Evolutionary conservation across 2,888 invertebrate species (phyloP).

Genomic region (Pandemis heparana): DNA sequence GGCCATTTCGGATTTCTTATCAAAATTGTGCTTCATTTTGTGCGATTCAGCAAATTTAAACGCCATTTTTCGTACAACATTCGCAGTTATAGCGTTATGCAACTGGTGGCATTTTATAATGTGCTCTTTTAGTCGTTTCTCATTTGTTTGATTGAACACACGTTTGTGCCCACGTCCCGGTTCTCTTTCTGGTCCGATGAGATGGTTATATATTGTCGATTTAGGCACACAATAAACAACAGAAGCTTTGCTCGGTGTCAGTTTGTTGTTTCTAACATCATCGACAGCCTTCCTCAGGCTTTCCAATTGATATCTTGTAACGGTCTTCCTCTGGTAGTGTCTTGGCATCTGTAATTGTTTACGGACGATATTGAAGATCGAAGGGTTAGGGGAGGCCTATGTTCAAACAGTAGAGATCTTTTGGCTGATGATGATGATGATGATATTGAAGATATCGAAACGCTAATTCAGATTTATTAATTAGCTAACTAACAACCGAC

Average conservation of each 20-base stretch:
- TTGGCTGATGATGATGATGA: too few species aligned
- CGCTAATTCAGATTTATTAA: too few species aligned
- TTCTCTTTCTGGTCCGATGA: not conserved
- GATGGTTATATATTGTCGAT: not conserved
- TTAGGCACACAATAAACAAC: not conserved
- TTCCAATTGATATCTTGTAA: not conserved
- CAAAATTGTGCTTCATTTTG: not conserved
- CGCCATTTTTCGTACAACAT: not conserved
- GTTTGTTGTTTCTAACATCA: not conserved
- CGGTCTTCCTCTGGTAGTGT: not conserved
- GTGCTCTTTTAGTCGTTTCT: slow-evolving; percentile 3
- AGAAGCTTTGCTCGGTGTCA: not conserved
- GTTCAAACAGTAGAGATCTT: too few species aligned
- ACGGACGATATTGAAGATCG: not conserved
- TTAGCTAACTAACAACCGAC: too few species aligned
- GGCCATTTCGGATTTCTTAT: not conserved
- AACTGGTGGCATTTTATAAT: not conserved
- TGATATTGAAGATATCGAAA: too few species aligned
- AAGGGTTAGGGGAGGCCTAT: too few species aligned
- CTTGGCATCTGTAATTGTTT: slow-evolving; percentile 11
- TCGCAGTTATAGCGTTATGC: not conserved
- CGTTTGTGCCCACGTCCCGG: not conserved
- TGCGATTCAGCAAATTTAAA: slow-evolving; percentile 1
- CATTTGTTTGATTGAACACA: not conserved
- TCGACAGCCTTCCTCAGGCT: not conserved